phyloP scores from a whole-genome alignment of 2,888 invertebrate genomes.

The Conus canariensis region DNA sequence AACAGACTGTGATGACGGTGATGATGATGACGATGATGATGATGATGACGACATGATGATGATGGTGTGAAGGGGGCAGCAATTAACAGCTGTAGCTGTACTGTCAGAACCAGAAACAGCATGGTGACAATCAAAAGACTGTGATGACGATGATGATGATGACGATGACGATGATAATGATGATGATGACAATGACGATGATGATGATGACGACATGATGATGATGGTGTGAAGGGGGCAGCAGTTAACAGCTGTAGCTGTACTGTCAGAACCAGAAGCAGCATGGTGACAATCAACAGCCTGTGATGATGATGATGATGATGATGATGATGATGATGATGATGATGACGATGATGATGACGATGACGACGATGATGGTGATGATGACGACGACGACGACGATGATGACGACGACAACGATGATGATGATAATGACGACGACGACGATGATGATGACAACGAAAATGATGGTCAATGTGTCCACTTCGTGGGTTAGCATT shows the following conservation, averaged over 20 bases:
- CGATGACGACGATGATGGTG: conserved; percentile 5
- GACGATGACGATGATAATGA: background rate
- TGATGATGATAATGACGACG: background rate
- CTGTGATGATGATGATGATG: background rate
- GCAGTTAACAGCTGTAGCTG: too few species aligned
- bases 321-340: background rate
- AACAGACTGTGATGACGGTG: background rate
- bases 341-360: background rate
- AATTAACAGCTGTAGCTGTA: too few species aligned
- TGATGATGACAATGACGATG: background rate
- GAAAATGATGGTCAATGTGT: background rate
- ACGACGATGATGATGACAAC: background rate
- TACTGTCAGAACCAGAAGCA: too few species aligned
- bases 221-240: background rate
- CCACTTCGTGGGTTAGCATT: too few species aligned
- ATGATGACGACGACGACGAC: background rate
- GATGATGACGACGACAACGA: background rate
- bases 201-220: background rate
- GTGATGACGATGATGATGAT: too few species aligned
- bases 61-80: background rate
- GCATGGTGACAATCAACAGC: too few species aligned
- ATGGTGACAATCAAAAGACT: too few species aligned
- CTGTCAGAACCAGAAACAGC: too few species aligned
- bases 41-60: conserved; percentile 12
- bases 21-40: background rate